These are phyloP conservation scores for Cylloceria caligata DNA, from an alignment of 2,888 invertebrate genomes.

Conservation along the genomic window DNA sequence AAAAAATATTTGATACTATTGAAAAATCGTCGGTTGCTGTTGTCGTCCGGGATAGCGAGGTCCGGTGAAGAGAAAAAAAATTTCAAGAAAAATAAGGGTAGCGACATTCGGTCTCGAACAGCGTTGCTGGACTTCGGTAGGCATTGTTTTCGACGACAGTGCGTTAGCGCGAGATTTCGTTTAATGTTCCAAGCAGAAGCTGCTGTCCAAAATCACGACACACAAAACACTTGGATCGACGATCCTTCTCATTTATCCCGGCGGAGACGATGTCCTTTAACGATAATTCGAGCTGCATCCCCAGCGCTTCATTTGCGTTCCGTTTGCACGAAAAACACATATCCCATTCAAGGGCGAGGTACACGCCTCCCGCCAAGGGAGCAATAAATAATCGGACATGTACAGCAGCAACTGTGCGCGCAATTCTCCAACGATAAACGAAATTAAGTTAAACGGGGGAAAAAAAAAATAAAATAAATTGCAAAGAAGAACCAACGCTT, in stretches of 20 bases:
- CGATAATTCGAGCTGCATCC: constrained; percentile 45
- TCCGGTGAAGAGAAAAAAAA: constrained; percentile 40
- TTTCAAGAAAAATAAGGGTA: constrained; percentile 23
- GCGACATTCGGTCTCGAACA: constrained; percentile 12
- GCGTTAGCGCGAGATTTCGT: constrained; percentile 14
- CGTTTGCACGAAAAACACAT: constrained; percentile 29
- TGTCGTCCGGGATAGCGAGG: constrained; percentile 50
- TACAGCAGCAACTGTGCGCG: constrained; percentile 64
- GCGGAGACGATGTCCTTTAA: constrained; percentile 49
- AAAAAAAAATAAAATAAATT: constrained; percentile 16
- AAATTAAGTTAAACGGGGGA: constrained; percentile 26
- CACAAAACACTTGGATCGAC: constrained; percentile 58
- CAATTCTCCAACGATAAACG: constrained; percentile 55
- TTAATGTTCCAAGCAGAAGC: constrained; percentile 31
- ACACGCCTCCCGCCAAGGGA: constrained; percentile 26
- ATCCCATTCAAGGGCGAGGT: constrained; percentile 11
- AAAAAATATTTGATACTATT: constrained; percentile 12
- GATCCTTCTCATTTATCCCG: constrained; percentile 25
- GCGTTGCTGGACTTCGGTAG: constrained; percentile 1
- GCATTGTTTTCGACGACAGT: constrained; percentile 14
- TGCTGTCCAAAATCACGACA: constrained; percentile 45
- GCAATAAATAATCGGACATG: constrained; percentile 57
- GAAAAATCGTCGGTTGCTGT: constrained; percentile 48
- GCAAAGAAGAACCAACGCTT: constrained; percentile 40
- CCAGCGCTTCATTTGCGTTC: constrained; percentile 40